These are phyloP conservation scores for Sebastes nivosus DNA, from an alignment of 2,797 vertebrate species.

Conservation along the genomic window DNA sequence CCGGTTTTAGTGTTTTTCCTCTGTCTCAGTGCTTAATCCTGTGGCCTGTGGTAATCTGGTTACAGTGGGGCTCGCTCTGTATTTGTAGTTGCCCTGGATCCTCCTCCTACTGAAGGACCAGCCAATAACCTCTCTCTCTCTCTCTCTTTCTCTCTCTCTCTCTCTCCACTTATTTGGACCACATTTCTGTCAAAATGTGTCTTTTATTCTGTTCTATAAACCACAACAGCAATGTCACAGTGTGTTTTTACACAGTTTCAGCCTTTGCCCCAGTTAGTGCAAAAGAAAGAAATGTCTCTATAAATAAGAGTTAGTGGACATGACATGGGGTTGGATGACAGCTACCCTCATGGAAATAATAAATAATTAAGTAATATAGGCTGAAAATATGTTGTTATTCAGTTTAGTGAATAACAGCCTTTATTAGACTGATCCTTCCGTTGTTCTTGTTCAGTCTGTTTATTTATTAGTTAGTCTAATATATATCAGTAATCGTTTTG, in stretches of 20 bases:
- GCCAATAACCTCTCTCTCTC: background rate
- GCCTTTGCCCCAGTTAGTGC: background rate
- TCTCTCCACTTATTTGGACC: background rate
- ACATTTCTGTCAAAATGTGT: background rate
- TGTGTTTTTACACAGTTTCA: background rate
- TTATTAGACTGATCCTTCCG: too few relatives aligned
- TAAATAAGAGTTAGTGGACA: background rate
- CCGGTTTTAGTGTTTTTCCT: background rate
- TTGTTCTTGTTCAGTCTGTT: too few relatives aligned
- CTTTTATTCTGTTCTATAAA: background rate
- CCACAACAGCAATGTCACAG: background rate
- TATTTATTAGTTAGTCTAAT: too few relatives aligned
- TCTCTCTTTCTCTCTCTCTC: background rate
- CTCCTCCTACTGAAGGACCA: conserved; percentile 35
- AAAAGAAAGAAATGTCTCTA: background rate
- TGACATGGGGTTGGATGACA: background rate
- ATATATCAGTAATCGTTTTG: too few relatives aligned
- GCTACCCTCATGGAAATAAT: background rate
- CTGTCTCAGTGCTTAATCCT: background rate
- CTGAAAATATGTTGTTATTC: background rate
- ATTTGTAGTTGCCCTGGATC: conserved; percentile 24
- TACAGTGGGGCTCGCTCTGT: background rate
- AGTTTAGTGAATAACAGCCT: background rate
- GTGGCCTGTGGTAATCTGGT: background rate
- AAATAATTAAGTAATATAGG: too few relatives aligned